A percentile compares a stretch with the other conserved stretches of the same genome.
Evolutionary conservation across 2,113 vertebrate genomes (phyloP).

Genomic region (Bostrychus sinensis): DNA sequence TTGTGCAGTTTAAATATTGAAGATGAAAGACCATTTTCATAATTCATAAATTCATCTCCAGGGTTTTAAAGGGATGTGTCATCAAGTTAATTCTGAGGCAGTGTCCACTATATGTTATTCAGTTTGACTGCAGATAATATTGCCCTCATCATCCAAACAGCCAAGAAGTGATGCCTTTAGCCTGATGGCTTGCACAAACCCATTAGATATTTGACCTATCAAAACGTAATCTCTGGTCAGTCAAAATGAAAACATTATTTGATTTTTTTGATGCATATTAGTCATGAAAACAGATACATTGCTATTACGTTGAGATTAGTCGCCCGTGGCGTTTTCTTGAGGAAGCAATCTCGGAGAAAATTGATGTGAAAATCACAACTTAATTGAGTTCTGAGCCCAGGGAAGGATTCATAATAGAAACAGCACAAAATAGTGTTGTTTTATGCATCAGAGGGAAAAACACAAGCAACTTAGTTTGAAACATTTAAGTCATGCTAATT

Average conservation of each 20-base stretch:
- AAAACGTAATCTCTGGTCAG: conserved; percentile 48
- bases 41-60: not conserved
- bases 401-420: conserved; percentile 47
- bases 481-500: conserved; percentile 15
- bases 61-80: conserved; percentile 10
- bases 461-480: conserved; percentile 35
- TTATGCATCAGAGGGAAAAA: conserved; percentile 44
- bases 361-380: conserved; percentile 62
- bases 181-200: conserved; percentile 53
- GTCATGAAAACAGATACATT: conserved; percentile 61
- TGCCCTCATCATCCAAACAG: conserved; percentile 33
- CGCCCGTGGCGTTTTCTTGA: conserved; percentile 61
- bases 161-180: conserved; percentile 40
- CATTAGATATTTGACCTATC: conserved; percentile 64
- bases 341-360: conserved; percentile 63
- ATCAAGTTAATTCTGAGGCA: conserved; percentile 12
- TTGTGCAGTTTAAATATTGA: conserved; percentile 6
- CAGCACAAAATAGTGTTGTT: conserved; percentile 35
- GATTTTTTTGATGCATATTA: conserved; percentile 52
- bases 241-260: conserved; percentile 47
- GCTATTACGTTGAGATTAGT: conserved; percentile 57
- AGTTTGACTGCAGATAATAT: conserved; percentile 21
- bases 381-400: conserved; percentile 70
- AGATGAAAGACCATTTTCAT: not conserved
- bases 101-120: conserved; percentile 1